Base-by-base conservation (phyloP, 2,113 vertebrate genomes). In the Dicerorhinus sumatrensis region DNA sequence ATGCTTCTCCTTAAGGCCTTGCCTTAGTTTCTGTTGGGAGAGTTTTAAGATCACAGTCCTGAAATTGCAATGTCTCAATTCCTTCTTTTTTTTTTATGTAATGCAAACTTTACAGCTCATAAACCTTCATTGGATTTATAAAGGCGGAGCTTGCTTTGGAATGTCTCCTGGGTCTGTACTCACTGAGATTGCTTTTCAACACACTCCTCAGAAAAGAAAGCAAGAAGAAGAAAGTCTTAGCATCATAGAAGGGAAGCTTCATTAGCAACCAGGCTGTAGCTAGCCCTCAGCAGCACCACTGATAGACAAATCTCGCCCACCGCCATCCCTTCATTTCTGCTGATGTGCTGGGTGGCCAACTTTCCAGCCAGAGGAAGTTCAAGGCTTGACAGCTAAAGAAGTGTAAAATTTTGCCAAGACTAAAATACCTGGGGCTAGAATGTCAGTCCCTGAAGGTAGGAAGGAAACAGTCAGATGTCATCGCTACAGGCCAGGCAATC, bases 21-120 rank as follows among this genome's bases (percentile, higher is more conserved):
- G 65, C 33, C 29, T 86, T 69, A 17, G 62, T 92, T 98, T 96
- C 91, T 85, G 82, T 88, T 31, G 56, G 83, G 97, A 96, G 58
- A 60, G 85, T 97, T 98, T 98, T 96, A 96, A 72, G 85, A 97
- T 98, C 83, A 94, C 80, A 69, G 83, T 90, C 97, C 97, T 56
- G 65, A 98, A 98, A 97, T 29, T 65, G 60, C 54, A 97, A 69
- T 58, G 31, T 86, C 58, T 95, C 58, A 36, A 85, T 81, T 96
- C 65, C 23, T 36, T 23, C 20, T 70, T 21, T 62, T 63, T 54
- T 63, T 77, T 90, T 89, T 80, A 97, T 83, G 93, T 95, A 98
- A 98, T 92, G 89, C 62, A 96, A 97, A 82, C 88, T 97, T 98
- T 98, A 97, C 89, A 95, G 97, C 76, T 98, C 94, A 97, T 97